phyloP scores from a whole-genome alignment of 2,113 vertebrate genomes.

The Micronisus gabar region DNA sequence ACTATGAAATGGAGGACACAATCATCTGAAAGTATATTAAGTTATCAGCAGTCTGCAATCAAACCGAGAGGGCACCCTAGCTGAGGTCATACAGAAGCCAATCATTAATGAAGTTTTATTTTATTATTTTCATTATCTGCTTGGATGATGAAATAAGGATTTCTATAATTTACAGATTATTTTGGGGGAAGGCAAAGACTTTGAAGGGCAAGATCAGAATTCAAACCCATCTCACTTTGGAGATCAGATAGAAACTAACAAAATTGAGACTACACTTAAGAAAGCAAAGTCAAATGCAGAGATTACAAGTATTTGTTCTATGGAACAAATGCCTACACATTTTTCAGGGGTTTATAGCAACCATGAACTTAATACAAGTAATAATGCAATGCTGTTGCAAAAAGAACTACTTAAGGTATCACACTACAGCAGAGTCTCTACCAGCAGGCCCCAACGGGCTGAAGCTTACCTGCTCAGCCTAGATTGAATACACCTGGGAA shows the following conservation, averaged over 20 bases:
- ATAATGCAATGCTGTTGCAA: neutral
- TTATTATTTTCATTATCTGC: neutral
- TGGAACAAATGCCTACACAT: neutral
- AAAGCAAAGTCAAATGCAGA: neutral
- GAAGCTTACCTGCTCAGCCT: neutral
- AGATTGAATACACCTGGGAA: neutral
- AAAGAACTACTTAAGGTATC: neutral
- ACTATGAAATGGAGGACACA: neutral
- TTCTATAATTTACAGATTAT: neutral
- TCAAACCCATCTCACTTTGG: neutral
- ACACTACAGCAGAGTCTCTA: neutral
- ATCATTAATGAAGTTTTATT: neutral
- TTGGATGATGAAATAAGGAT: neutral
- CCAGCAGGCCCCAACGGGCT: neutral
- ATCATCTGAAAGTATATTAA: neutral
- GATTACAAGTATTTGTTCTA: neutral
- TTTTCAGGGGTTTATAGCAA: neutral
- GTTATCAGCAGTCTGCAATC: neutral
- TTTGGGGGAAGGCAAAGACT: neutral
- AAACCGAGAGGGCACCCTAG: neutral
- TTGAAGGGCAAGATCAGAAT: neutral
- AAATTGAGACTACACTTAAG: neutral
- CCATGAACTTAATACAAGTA: neutral
- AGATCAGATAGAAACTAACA: neutral
- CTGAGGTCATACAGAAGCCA: neutral